Evolutionary conservation across 2,113 vertebrate species (phyloP), one percentile per base, ranked within the genome.

Genomic region (Gallinago paraguaiae): DNA sequence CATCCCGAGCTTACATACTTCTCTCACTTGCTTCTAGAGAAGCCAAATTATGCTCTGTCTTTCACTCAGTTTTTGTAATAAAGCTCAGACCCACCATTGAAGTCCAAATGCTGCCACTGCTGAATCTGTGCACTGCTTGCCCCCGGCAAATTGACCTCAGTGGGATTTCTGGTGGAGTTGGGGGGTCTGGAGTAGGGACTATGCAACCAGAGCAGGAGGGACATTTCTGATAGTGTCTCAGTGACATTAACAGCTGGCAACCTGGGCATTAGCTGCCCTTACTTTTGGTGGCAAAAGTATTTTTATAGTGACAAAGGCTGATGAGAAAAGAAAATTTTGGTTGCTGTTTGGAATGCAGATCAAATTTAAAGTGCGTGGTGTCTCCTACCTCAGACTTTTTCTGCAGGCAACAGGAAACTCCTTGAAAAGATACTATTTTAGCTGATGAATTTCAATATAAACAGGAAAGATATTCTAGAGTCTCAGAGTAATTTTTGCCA

Each of bases 191-290:
- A 72, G 15, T 50, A 48, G 24, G 31, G 46, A 43, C 13, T 31
- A 25, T 1, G 1, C 11, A 54, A 17, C 0, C 1, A 37, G 31
- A 90, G 13, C 46, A 39, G 63, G 39, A 1, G 0, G 16, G 13
- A 11, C 10, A 27, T 51, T 86, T 82, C 27, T 67, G 23, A 8
- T 13, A 25, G 51, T 23, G 11, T 17, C 35, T 37, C 85, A 65
- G 30, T 85, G 67, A 56, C 53, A 48, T 63, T 54, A 74, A 50
- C 25, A 57, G 46, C n/a, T 80, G 59, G 37, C 37, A 77, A 50
- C 22, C 7, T 88, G 63, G n/a, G 64, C 68, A 50, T 30, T 70
- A 68, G 10, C 37, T 88, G 45, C n/a, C 83, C 39, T 56, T 35
- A 28, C 41, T 59, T 84, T 86, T 67, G 82, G 37, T 41, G 17